Conservation (phyloP, 1,140 invertebrate species). For the Centruroides vittatus region DNA sequence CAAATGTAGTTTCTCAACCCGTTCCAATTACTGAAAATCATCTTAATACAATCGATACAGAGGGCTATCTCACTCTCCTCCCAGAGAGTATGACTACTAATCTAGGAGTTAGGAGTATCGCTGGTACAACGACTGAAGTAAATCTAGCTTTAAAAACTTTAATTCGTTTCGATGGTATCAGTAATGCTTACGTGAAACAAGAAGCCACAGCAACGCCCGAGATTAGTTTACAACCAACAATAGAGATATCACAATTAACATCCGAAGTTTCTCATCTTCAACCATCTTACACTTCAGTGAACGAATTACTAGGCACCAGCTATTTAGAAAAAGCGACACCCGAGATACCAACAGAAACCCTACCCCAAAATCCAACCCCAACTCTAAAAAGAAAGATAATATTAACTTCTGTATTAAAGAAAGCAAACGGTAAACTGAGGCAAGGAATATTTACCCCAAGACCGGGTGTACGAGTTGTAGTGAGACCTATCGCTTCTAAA, state of each 20-base stretch:
- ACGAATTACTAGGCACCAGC: slow-evolving; percentile 2
- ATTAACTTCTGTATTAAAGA: slow-evolving; percentile 8
- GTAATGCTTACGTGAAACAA: slow-evolving; percentile 4
- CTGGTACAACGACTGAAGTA: slow-evolving; percentile 25
- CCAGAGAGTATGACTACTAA: slow-evolving; percentile 18
- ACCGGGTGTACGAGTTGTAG: slow-evolving; percentile 10
- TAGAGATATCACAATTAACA: neutral
- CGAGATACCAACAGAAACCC: neutral
- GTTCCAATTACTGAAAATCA: slow-evolving; percentile 3
- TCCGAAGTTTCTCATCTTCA: neutral
- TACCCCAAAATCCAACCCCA: no score
- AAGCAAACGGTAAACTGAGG: slow-evolving; percentile 1
- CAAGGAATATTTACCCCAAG: slow-evolving; percentile 7
- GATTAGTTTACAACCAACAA: neutral
- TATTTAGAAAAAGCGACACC: neutral
- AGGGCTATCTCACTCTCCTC: slow-evolving; percentile 21
- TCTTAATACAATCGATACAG: slow-evolving; percentile 12
- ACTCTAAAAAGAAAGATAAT: no score
- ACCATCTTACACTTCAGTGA: slow-evolving; percentile 8
- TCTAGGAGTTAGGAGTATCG: slow-evolving; percentile 22
- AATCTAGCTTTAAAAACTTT: slow-evolving; percentile 25
- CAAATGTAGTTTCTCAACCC: slow-evolving; percentile 8
- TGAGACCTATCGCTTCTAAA: slow-evolving; percentile 5
- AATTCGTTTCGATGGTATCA: slow-evolving; percentile 20
- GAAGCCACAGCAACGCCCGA: neutral